These are phyloP conservation scores for Himalopsyche tibetana DNA, from an alignment of 2,888 invertebrate genomes.

Conservation along the genomic window DNA sequence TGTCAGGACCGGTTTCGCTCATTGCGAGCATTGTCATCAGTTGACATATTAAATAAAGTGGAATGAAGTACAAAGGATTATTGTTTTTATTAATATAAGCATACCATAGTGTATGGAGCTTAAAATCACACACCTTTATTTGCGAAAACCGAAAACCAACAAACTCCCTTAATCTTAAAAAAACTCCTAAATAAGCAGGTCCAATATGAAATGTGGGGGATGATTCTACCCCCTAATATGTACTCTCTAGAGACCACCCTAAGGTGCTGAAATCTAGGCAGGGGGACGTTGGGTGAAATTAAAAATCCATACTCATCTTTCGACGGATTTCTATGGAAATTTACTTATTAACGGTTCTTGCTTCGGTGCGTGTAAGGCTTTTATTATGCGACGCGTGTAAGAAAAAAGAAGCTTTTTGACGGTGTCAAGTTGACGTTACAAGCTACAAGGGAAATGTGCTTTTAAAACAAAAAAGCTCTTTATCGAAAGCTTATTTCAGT, in stretches of 20 bases:
- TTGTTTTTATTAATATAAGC: too few relatives aligned
- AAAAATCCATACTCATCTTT: conserved; percentile 66
- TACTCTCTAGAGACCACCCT: conserved; percentile 49
- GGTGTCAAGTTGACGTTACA: conserved; percentile 38
- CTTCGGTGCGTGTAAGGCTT: conserved; percentile 56
- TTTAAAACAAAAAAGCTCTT: not conserved
- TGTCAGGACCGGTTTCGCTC: too few relatives aligned
- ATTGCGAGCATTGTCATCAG: too few relatives aligned
- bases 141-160: conserved; percentile 21
- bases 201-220: conserved; percentile 57
- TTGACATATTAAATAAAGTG: too few relatives aligned
- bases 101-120: too few relatives aligned
- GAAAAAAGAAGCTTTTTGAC: conserved; percentile 43
- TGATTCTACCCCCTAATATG: conserved; percentile 45
- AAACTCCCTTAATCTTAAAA: conserved; percentile 52
- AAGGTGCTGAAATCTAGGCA: conserved; percentile 54
- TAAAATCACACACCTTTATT: conserved; percentile 24
- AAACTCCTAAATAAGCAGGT: conserved; percentile 61
- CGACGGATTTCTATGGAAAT: conserved; percentile 64
- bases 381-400: conserved; percentile 64
- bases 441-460: conserved; percentile 3
- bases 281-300: conserved; percentile 59
- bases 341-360: conserved; percentile 64
- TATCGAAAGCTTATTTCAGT: not conserved
- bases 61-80: too few relatives aligned